Evolutionary conservation across 2,888 invertebrate genomes (phyloP).

Genomic region (Mamestra brassicae): DNA sequence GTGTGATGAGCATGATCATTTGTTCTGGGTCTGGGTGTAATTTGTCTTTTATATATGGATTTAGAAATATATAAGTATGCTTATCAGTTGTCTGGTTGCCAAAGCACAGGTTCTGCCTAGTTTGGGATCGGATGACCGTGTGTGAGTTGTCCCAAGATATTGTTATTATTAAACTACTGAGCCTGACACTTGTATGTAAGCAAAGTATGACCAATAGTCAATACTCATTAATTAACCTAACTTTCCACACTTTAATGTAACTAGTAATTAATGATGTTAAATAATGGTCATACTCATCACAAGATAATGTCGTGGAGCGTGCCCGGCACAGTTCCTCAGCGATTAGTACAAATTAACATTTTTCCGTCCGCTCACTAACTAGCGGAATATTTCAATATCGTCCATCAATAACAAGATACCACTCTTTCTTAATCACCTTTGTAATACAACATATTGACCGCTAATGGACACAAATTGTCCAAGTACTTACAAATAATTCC

Average conservation of each 20-base stretch:
- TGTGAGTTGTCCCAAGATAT: too few species aligned
- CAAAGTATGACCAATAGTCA: conserved; percentile 9
- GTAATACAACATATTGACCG: conserved; percentile 38
- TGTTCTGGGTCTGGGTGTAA: too few species aligned
- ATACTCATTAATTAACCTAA: conserved; percentile 37
- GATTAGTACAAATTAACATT: conserved; percentile 77
- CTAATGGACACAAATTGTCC: conserved; percentile 38
- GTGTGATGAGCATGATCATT: too few species aligned
- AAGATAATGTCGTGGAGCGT: conserved; percentile 33
- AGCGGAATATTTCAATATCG: conserved; percentile 67
- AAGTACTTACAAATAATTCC: conserved; percentile 29
- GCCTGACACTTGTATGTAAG: background rate
- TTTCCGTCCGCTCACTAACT: conserved; percentile 76
- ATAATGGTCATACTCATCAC: conserved; percentile 43
- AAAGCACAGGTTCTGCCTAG: too few species aligned
- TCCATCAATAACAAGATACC: conserved; percentile 40
- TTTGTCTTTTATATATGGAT: too few species aligned
- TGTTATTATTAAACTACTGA: too few species aligned
- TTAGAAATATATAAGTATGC: too few species aligned
- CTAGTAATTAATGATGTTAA: conserved; percentile 45
- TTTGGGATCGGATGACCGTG: too few species aligned
- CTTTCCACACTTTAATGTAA: conserved; percentile 61
- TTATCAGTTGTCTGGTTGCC: too few species aligned
- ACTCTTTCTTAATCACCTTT: conserved; percentile 62
- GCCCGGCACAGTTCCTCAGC: conserved; percentile 44